These are phyloP conservation scores for Cladopsammia gracilis DNA, from an alignment of 64 coral and sea anemone species.

Conservation along the genomic window DNA sequence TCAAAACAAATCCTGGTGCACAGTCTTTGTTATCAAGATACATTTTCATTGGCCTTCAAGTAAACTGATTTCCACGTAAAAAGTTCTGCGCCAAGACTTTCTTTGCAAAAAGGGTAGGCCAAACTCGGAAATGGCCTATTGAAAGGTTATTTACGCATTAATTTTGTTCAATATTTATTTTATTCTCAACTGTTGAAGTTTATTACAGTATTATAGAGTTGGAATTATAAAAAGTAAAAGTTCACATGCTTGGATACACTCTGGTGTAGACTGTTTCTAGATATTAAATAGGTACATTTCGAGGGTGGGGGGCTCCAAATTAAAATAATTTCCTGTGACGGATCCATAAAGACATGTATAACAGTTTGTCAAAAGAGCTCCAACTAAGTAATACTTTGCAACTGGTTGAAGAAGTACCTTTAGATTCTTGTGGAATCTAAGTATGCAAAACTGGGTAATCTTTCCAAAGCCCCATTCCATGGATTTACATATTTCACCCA, in stretches of 20 bases:
- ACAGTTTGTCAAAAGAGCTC: conserved; percentile 29
- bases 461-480: conserved; percentile 28
- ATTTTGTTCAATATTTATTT: too few relatives aligned
- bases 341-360: conserved; percentile 32
- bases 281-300: conserved; percentile 19
- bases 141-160: too few relatives aligned
- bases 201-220: too few relatives aligned
- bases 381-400: too few relatives aligned
- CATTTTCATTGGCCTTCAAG: too few relatives aligned
- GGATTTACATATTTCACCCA: background rate
- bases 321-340: conserved; percentile 27
- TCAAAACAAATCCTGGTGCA: too few relatives aligned
- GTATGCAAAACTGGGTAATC: conserved; percentile 12
- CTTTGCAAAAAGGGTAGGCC: too few relatives aligned
- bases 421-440: conserved; percentile 23
- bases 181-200: too few relatives aligned
- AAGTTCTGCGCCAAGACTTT: too few relatives aligned
- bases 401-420: conserved; percentile 11
- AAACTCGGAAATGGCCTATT: too few relatives aligned
- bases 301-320: conserved; percentile 2
- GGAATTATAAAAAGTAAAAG: conserved; percentile 9
- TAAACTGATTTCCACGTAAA: too few relatives aligned
- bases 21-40: too few relatives aligned
- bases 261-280: background rate
- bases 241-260: background rate